Base-by-base conservation (phyloP, 2,113 vertebrate species). In the Triplophysa tibetana region DNA sequence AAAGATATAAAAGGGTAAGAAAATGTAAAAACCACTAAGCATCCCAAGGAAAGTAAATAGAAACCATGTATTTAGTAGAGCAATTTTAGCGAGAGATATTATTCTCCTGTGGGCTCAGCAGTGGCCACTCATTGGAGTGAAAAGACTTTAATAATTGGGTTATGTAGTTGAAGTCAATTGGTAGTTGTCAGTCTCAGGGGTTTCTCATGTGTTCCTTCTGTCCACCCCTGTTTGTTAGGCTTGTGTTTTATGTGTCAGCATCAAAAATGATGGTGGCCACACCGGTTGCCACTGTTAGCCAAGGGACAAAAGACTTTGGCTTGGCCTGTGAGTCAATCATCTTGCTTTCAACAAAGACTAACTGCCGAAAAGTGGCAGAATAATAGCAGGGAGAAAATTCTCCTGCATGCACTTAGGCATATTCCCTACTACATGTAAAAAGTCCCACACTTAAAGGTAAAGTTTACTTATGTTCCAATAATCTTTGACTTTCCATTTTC, bases 151-250 rank as follows among this genome's bases (percentile, higher is more conserved):
- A 92, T 91, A 90, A 92, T 89, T 88, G 90, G 85, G 87, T 85
- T 87, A 85, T 89, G 87, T 88, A 90, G 89, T 89, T 88, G 89
- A 88, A 89, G 88, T 91, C 89, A 92, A 91, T 92, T 91, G 91
- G 88, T 91, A 91, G 90, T 90, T 93, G 92, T 93, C 91, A 92
- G 89, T 92, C 89, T 91, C 56, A 2, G 85, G 87, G 88, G 86
- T 87, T 85, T 88, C 86, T 80, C 81, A 50, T 33, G 8, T 62
- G 82, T 82, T 83, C 50, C 81, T 83, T 69, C 82, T 79, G 50
- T 85, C 83, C 68, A 82, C 81, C 85, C 82, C 9, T 87, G 84
- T 77, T 65, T 84, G 85, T 84, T 79, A 85, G 86, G 82, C 85
- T 84, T 87, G 86, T 82, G 83, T 80, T 81, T 82, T 77, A 80